Base-by-base conservation (phyloP, 2,797 vertebrate genomes). In the Hydrophis major region DNA sequence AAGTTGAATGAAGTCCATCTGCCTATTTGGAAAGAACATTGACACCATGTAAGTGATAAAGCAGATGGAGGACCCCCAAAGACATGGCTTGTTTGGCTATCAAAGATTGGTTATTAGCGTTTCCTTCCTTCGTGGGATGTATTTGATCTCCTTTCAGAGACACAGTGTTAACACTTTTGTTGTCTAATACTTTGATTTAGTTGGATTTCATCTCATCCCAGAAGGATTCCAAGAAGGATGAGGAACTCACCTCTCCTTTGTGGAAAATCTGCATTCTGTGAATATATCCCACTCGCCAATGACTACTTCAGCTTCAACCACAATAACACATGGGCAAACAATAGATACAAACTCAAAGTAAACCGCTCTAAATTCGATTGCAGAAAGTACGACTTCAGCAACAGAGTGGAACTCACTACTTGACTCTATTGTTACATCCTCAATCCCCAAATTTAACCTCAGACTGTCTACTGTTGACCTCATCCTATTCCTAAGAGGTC, bases 1-100 rank as follows among this genome's bases (percentile, higher is more conserved):
- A 97, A 97, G 97, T 98, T 97, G 98, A 98, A 98, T 97, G 95
- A 97, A 95, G 97, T 98, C 97, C 97, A 98, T 98, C 98, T 97
- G 97, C 96, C 96, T 95, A 96, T 97, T 97, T 97, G 96, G 95
- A 96, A 97, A 97, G 96, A 96, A 98, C 97, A 97, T 98, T 97
- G 97, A 97, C 97, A 96, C 97, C 97, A 96, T 97, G 96, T 97
- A 97, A 97, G 97, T 96, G 96, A 97, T 97, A 97, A 97, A 97
- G 94, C 96, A 97, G 97, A 97, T 96, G 97, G 97, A 94, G 96
- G 94, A 95, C 96, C 95, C 95, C 94, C 97, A 96, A 97, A 94
- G 55, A 94, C 96, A 93, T 86, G 87, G 87, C 63, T 89, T 86
- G 87, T 89, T 91, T 95, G 94, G 95, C 97, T 96, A 96, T 96